phyloP scores from a whole-genome alignment of 1,140 invertebrate genomes.

The Paraescarpia echinospica region DNA sequence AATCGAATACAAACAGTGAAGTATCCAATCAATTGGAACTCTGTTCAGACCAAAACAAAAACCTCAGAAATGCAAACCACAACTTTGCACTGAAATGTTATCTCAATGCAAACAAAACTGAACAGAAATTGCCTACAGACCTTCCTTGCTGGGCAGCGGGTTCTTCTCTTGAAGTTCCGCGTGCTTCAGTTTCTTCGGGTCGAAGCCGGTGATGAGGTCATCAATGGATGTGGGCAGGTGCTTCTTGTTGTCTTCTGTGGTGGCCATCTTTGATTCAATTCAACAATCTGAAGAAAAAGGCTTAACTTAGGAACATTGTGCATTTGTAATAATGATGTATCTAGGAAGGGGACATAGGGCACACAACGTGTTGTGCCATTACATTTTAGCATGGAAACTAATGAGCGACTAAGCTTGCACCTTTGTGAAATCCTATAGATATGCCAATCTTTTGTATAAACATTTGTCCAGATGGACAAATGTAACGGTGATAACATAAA shows the following conservation, averaged over 20 bases:
- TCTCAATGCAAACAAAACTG: not conserved
- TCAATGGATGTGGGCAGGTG: slow-evolving; percentile 8
- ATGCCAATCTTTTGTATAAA: no score
- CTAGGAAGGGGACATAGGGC: no score
- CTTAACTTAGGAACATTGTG: not conserved
- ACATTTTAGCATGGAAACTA: no score
- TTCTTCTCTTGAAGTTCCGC: slow-evolving; percentile 51
- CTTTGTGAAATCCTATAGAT: no score
- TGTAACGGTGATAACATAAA: no score
- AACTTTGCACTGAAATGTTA: not conserved
- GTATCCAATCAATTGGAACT: not conserved
- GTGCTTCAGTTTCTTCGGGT: slow-evolving; percentile 41
- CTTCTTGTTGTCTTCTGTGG: not conserved
- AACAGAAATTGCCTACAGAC: not conserved
- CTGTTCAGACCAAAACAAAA: not conserved
- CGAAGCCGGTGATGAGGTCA: slow-evolving; percentile 38
- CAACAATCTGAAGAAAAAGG: slow-evolving; percentile 1
- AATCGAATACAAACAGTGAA: no score
- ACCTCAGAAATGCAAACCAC: not conserved
- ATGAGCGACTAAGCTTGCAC: no score
- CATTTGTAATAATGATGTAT: no score
- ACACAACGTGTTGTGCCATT: no score
- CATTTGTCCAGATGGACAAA: no score
- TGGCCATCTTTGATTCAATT: not conserved
- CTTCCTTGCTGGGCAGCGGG: slow-evolving; percentile 42